These are phyloP conservation scores for Yasuhikotakia modesta DNA, from an alignment of 2,797 vertebrate species.

Conservation along the genomic window DNA sequence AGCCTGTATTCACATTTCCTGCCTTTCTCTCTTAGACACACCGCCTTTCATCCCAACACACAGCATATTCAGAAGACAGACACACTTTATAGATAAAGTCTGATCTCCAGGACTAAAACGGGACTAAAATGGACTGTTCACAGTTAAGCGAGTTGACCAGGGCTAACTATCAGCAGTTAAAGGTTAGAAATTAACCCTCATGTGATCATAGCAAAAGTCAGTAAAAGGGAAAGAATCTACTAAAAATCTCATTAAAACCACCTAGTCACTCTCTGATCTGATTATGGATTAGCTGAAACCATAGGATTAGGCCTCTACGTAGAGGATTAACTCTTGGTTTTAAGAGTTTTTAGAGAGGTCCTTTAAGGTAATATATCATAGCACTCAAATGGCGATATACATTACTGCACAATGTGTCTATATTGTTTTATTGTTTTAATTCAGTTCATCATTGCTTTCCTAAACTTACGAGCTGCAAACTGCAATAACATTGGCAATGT, in stretches of 20 bases:
- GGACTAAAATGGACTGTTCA: no score
- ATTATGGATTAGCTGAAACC: constrained; percentile 22
- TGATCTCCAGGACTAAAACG: not conserved
- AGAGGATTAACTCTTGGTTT: constrained; percentile 4
- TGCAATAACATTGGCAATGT: not conserved
- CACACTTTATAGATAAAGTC: not conserved
- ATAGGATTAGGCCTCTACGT: constrained; percentile 20
- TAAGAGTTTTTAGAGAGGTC: not conserved
- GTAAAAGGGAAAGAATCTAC: constrained; percentile 3
- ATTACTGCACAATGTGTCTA: not conserved
- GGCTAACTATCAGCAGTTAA: not conserved
- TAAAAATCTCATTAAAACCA: constrained; percentile 35
- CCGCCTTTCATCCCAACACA: not conserved
- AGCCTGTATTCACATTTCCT: not conserved
- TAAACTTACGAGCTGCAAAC: not conserved
- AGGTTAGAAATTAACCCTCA: not conserved
- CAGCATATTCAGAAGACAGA: not conserved
- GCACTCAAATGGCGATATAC: not conserved
- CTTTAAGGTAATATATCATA: not conserved
- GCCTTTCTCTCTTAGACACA: not conserved
- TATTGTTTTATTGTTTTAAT: not conserved
- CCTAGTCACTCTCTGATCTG: constrained; percentile 29
- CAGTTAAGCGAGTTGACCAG: not conserved
- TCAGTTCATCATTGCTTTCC: not conserved
- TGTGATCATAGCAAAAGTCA: constrained; percentile 16